Base-by-base conservation (phyloP, 2,113 vertebrate species). In the Proterorhinus semilunaris region DNA sequence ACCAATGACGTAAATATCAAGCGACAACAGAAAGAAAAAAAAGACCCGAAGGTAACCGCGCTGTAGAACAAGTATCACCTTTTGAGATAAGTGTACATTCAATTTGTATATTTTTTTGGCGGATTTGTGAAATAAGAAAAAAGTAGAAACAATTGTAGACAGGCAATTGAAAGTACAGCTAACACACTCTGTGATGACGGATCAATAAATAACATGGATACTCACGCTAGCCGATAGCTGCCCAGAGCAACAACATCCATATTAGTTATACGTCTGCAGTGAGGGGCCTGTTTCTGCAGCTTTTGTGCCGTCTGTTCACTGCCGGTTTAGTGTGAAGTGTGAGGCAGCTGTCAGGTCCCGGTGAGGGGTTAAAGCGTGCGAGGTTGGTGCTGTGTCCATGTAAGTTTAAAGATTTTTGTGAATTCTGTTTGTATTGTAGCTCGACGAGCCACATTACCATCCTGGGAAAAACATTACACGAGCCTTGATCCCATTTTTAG, bases 11-110 rank as follows among this genome's bases (percentile, higher is more conserved):
- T 76, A 8, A 53, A 66, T 55, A 66, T 10, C 17, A 15, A 61
- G 83, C 85, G 91, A 82, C 90, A 13, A 3, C 13, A 6, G 16
- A 58, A 79, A 82, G 89, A 81, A 88, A 16, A 16, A 2, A 17
- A 10, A 0, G 15, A 3, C 4, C 8, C 1, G 12, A 1, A 2
- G 11, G 15, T 6, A 13, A 8, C 46, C 11, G 6, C 1, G 42
- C 42, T 42, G 27, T 10, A 6, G 2, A 55, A 21, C 53, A 10
- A 27, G 6, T 55, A 27, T 27, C 10, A 27, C 7, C 4, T 8
- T 58, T 58, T 42, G 27, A 13, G 27, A 58, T 42, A 10, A 27
- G 2, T 55, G 8, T 11, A 15, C 10, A 58, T 42, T 58, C n/a
- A n/a, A 16, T 5, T 42, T 46, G 11, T 11, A 43, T 0, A 0